phyloP scores from a whole-genome alignment of 2,888 invertebrate genomes.

The Dione juno region DNA sequence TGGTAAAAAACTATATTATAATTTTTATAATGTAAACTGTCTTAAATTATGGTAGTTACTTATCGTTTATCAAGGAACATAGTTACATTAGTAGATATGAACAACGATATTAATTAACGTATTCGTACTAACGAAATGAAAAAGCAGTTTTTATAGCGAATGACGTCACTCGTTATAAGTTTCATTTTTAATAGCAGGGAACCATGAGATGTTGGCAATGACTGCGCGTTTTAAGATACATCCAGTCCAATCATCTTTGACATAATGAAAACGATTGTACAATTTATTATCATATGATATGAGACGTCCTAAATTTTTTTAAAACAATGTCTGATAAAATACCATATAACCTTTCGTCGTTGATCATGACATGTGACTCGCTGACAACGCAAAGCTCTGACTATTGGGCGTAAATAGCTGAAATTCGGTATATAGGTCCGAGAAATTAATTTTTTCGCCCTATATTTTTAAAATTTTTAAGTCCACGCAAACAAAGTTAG shows the following conservation, averaged over 20 bases:
- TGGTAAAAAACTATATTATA: no score
- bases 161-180: slow-evolving; percentile 3
- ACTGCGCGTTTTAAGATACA: slow-evolving; percentile 6
- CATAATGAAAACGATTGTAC: background rate
- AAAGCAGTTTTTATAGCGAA: slow-evolving; percentile 2
- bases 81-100: background rate
- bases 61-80: background rate
- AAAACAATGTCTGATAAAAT: slow-evolving; percentile 9
- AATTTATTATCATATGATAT: slow-evolving; percentile 16
- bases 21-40: no score
- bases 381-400: no score
- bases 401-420: no score
- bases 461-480: no score
- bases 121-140: background rate
- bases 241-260: slow-evolving; percentile 4
- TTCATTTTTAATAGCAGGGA: background rate
- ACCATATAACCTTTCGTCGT: background rate
- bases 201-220: slow-evolving; percentile 9
- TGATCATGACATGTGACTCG: slow-evolving; percentile 3
- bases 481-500: no score
- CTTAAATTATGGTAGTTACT: background rate
- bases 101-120: background rate
- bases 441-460: no score
- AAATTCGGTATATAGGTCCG: no score
- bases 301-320: background rate